phyloP scores from a whole-genome alignment of 2,797 vertebrate species.

The Girardinus metallicus region DNA sequence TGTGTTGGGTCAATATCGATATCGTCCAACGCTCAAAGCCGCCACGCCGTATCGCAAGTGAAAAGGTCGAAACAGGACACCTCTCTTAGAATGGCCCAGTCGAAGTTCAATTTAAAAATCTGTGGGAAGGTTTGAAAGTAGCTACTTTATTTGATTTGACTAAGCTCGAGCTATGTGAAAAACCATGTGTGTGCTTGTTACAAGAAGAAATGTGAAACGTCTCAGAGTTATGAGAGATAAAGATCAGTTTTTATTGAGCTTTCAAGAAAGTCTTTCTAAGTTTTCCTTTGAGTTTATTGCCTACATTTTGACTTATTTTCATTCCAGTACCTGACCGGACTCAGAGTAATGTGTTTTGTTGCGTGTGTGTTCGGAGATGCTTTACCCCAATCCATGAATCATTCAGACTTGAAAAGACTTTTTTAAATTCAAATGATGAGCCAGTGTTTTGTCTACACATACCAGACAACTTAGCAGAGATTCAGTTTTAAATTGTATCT shows the following conservation, averaged over 20 bases:
- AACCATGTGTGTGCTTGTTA: background rate
- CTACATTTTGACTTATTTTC: background rate
- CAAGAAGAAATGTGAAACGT: background rate
- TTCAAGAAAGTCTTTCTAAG: background rate
- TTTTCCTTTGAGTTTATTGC: background rate
- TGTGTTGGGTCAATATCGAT: too few species aligned
- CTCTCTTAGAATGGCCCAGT: background rate
- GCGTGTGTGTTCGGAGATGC: background rate
- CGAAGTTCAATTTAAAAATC: background rate
- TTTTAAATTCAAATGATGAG: constrained; percentile 2
- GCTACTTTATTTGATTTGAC: background rate
- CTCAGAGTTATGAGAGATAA: background rate
- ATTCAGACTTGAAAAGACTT: constrained; percentile 1
- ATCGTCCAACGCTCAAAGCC: too few species aligned
- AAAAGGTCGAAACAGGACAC: too few species aligned
- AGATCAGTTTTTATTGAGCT: background rate
- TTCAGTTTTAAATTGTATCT: background rate
- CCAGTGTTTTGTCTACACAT: background rate
- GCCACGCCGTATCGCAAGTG: too few species aligned
- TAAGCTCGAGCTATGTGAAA: background rate
- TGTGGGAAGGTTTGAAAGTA: background rate
- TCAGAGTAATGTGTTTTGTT: background rate
- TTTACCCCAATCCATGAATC: background rate
- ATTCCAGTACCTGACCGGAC: background rate
- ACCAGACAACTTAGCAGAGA: background rate